Percentiles rank a stretch among this genome's conserved stretches.
These are phyloP conservation scores for Nomada hirtipes DNA, from an alignment of 2,888 invertebrate genomes.

Conservation along the genomic window DNA sequence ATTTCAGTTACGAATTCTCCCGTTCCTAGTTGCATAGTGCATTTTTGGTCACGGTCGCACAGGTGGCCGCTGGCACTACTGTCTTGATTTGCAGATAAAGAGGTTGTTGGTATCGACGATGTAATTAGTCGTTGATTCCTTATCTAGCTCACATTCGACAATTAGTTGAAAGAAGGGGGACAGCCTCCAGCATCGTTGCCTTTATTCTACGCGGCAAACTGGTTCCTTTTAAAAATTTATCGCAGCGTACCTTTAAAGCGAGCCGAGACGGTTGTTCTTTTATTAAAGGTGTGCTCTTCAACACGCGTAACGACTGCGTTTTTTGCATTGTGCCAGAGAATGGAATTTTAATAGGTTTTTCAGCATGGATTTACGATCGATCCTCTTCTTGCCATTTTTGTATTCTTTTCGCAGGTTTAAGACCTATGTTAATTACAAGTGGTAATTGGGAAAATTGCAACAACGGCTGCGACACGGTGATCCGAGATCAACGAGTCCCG, in stretches of 20 bases:
- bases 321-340: slow-evolving; percentile 38
- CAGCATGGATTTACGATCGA: slow-evolving; percentile 26
- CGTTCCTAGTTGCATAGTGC: neutral
- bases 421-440: slow-evolving; percentile 20
- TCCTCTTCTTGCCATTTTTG: neutral
- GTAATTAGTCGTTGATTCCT: slow-evolving; percentile 27
- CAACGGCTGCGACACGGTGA: neutral
- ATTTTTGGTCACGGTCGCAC: slow-evolving; percentile 13
- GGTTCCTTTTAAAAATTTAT: slow-evolving; percentile 53
- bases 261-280: slow-evolving; percentile 24
- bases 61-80: slow-evolving; percentile 42
- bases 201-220: slow-evolving; percentile 36
- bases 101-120: slow-evolving; percentile 35
- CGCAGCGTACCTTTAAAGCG: slow-evolving; percentile 40
- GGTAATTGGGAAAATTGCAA: slow-evolving; percentile 18
- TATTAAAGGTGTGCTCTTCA: slow-evolving; percentile 38
- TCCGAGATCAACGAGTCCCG: slow-evolving; percentile 16
- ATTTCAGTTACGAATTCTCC: slow-evolving; percentile 59
- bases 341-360: slow-evolving; percentile 49
- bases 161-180: slow-evolving; percentile 35
- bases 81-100: slow-evolving; percentile 53
- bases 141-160: slow-evolving; percentile 39
- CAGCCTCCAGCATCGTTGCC: slow-evolving; percentile 20
- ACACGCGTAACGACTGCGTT: slow-evolving; percentile 38
- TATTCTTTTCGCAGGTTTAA: neutral